Evolutionary conservation across 2,888 invertebrate species (phyloP).

Genomic region (Pachydiplax longipennis): DNA sequence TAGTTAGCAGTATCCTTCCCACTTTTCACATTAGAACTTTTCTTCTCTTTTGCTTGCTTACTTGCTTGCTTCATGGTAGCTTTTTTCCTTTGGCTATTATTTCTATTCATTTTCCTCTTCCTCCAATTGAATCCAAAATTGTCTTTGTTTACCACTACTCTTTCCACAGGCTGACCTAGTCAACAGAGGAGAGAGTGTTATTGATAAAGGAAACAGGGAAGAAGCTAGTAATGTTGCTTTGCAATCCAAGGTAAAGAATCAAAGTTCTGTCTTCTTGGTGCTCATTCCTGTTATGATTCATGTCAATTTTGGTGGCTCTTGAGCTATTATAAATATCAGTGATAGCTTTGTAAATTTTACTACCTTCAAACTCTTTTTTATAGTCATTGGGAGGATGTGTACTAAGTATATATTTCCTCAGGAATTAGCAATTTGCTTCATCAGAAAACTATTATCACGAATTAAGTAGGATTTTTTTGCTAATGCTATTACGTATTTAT

Average conservation of each 20-base stretch:
- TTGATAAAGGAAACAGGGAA: background rate
- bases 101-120: background rate
- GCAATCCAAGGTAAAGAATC: conserved; percentile 11
- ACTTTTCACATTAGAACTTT: conserved; percentile 17
- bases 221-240: background rate
- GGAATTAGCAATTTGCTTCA: no score
- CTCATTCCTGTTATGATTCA: background rate
- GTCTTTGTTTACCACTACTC: background rate
- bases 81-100: conserved; percentile 21
- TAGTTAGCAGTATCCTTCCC: conserved; percentile 8
- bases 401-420: no score
- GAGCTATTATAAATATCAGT: background rate
- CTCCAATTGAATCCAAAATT: background rate
- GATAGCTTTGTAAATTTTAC: background rate
- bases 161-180: conserved; percentile 11
- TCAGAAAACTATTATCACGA: no score
- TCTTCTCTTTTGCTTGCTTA: conserved; percentile 33
- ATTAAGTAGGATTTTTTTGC: no score
- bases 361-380: background rate
- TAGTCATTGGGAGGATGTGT: background rate
- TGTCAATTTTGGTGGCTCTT: background rate
- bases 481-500: no score
- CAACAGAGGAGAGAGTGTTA: conserved; percentile 39
- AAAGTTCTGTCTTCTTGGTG: background rate
- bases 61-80: conserved; percentile 39